These are phyloP conservation scores for Paramormyrops kingsleyae DNA, from an alignment of 2,113 vertebrate species.

Conservation along the genomic window DNA sequence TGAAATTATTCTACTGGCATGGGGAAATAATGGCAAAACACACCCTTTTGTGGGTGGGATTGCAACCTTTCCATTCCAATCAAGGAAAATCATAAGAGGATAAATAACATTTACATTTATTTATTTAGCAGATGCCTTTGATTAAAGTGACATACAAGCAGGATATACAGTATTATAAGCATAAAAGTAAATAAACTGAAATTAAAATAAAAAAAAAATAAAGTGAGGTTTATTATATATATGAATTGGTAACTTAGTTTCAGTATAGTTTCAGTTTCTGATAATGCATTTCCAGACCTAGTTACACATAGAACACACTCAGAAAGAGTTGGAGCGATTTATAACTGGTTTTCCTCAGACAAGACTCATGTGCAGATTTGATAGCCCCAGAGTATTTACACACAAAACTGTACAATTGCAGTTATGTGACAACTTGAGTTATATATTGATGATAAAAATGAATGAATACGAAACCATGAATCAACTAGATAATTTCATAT, in stretches of 20 bases:
- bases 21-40: background rate
- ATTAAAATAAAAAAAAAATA: background rate
- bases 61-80: background rate
- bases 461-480: background rate
- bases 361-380: background rate
- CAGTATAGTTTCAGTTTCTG: background rate
- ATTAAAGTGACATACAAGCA: background rate
- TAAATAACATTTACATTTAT: background rate
- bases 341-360: background rate
- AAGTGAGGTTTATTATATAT: background rate
- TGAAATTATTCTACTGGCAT: background rate
- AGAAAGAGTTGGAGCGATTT: background rate
- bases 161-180: background rate
- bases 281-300: background rate
- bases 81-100: background rate
- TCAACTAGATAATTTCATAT: background rate
- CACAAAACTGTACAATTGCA: background rate
- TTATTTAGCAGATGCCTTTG: background rate
- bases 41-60: background rate
- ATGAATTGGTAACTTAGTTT: background rate
- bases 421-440: background rate
- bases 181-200: background rate
- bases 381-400: background rate
- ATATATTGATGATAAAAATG: background rate
- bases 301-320: background rate